A percentile compares a stretch with the other conserved stretches of the same genome.
Evolutionary conservation across 2,797 vertebrate species (phyloP).

Genomic region (Scarus forsteni): DNA sequence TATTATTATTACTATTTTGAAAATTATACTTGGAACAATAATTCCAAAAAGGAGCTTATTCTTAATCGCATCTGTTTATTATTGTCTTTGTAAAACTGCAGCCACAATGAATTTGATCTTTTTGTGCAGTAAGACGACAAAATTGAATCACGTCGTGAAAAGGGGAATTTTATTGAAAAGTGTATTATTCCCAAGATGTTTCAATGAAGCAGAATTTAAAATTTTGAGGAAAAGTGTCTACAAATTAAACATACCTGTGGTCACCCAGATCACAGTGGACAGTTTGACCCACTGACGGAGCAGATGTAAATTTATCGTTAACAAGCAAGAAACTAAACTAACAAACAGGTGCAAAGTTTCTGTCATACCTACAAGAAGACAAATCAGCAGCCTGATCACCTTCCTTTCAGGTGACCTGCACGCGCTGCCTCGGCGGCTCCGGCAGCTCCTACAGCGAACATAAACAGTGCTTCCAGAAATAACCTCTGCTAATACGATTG

Average conservation of each 20-base stretch:
- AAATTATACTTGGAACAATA: too few relatives aligned
- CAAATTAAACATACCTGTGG: conserved; percentile 23
- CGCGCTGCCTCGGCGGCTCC: conserved; percentile 1
- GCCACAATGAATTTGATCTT: not conserved
- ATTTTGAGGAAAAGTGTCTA: too few relatives aligned
- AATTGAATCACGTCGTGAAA: too few relatives aligned
- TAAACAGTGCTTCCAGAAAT: conserved; percentile 33
- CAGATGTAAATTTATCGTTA: not conserved
- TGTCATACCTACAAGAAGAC: conserved; percentile 47
- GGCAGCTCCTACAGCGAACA: conserved; percentile 14
- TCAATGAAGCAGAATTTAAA: too few relatives aligned
- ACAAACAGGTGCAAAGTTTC: conserved; percentile 68
- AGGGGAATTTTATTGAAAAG: too few relatives aligned
- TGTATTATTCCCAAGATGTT: too few relatives aligned
- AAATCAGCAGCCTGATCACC: conserved; percentile 31
- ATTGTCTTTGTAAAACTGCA: too few relatives aligned
- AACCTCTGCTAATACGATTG: conserved; percentile 36
- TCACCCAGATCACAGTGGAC: conserved; percentile 5
- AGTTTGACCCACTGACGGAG: conserved; percentile 9
- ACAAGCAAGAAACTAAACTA: conserved; percentile 9
- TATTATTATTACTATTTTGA: too few relatives aligned
- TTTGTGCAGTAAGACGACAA: too few relatives aligned
- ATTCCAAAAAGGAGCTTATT: too few relatives aligned
- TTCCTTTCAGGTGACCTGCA: conserved; percentile 45
- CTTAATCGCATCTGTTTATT: too few relatives aligned